phyloP scores from a whole-genome alignment of 2,113 vertebrate species.

The Podarcis raffonei region DNA sequence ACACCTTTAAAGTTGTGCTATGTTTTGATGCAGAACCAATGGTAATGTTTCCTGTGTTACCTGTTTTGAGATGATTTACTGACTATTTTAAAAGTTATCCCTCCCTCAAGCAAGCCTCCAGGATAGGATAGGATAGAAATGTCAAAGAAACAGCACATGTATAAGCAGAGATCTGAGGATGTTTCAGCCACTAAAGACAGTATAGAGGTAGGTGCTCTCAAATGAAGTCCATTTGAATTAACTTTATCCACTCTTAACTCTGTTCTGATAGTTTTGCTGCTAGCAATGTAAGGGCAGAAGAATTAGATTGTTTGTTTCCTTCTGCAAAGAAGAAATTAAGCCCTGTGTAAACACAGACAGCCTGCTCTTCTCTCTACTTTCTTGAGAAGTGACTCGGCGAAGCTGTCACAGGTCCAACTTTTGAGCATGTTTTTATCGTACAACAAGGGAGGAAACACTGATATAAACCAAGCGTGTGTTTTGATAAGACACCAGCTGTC shows the following conservation, averaged over 20 bases:
- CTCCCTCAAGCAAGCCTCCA: neutral
- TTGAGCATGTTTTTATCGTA: slow-evolving; percentile 40
- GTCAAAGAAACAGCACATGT: neutral
- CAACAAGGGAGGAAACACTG: slow-evolving; percentile 53
- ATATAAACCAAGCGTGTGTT: slow-evolving; percentile 55
- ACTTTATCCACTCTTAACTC: neutral
- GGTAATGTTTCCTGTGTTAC: neutral
- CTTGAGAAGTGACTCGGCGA: slow-evolving; percentile 40
- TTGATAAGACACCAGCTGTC: slow-evolving; percentile 61
- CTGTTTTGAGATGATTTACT: neutral
- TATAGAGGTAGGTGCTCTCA: neutral
- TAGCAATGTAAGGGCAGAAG: neutral
- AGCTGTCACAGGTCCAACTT: slow-evolving; percentile 50
- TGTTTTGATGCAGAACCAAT: neutral
- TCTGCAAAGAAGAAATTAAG: slow-evolving; percentile 28
- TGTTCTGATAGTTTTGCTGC: neutral
- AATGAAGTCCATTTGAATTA: neutral
- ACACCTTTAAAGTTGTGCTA: neutral
- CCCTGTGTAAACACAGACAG: slow-evolving; percentile 25
- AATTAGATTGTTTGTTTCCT: slow-evolving; percentile 8
- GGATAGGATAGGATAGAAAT: neutral
- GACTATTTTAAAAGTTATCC: neutral
- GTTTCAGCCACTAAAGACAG: neutral
- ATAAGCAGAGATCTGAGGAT: neutral
- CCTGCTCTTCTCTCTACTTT: slow-evolving; percentile 15